These are phyloP conservation scores for Caenorhabditis latens DNA, from an alignment of 1,140 invertebrate species.

Conservation along the genomic window DNA sequence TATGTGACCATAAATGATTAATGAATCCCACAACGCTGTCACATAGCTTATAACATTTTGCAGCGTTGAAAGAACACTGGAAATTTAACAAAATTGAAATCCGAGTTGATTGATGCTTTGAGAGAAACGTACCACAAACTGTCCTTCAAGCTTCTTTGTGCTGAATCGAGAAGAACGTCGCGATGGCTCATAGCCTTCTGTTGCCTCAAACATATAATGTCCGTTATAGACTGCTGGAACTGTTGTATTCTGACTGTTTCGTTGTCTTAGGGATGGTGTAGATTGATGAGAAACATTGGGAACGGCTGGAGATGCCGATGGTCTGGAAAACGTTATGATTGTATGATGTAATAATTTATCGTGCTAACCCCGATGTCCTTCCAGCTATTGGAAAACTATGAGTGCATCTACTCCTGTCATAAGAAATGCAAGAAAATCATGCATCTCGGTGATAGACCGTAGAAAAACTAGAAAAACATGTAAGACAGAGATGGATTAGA, in stretches of 20 bases:
- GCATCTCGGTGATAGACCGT: too few species aligned
- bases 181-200: slow-evolving; percentile 11
- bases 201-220: slow-evolving; percentile 49
- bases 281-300: not conserved
- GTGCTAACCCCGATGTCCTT: too few species aligned
- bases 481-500: too few species aligned
- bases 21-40: not conserved
- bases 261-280: not conserved
- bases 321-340: not conserved
- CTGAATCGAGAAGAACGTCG: not conserved
- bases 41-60: slow-evolving; percentile 6
- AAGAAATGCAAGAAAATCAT: too few species aligned
- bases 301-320: not conserved
- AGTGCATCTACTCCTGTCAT: too few species aligned
- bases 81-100: not conserved
- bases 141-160: slow-evolving; percentile 27
- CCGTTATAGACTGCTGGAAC: not conserved
- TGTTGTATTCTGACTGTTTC: not conserved
- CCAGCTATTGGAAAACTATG: too few species aligned
- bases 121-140: slow-evolving; percentile 7
- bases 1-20: slow-evolving; percentile 32
- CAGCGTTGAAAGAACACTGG: slow-evolving; percentile 26
- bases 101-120: not conserved
- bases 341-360: too few species aligned
- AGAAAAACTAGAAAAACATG: too few species aligned